phyloP scores from a whole-genome alignment of 2,113 vertebrate genomes.

The Cynocephalus volans region DNA sequence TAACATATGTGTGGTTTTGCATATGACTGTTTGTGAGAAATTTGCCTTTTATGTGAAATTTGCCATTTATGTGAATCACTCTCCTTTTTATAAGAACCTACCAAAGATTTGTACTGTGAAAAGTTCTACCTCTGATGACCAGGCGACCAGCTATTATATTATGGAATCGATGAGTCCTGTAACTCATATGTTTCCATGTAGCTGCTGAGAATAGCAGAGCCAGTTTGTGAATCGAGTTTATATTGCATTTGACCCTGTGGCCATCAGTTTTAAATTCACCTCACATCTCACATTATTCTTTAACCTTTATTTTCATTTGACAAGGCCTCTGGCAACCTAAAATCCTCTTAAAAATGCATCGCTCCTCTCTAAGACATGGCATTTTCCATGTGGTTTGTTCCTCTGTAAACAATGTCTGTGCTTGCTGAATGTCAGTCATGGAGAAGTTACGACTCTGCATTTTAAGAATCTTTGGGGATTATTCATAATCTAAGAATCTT shows the following conservation, averaged over 20 bases:
- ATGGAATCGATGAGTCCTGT: background rate
- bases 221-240: background rate
- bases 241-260: background rate
- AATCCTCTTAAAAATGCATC: background rate
- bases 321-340: background rate
- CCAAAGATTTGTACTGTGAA: background rate
- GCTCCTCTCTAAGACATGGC: background rate
- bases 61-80: background rate
- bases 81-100: constrained; percentile 7
- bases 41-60: constrained; percentile 26
- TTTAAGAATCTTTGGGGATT: constrained; percentile 34
- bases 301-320: constrained; percentile 59
- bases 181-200: constrained; percentile 9
- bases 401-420: constrained; percentile 4
- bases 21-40: constrained; percentile 29
- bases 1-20: background rate
- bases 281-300: constrained; percentile 8
- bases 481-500: background rate
- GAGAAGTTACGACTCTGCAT: background rate
- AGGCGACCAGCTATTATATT: background rate
- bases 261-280: constrained; percentile 33
- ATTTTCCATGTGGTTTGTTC: constrained; percentile 20
- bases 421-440: background rate
- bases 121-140: constrained; percentile 33
- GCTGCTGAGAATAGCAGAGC: background rate